phyloP scores from a whole-genome alignment of 2,888 invertebrate genomes.

The Drosophila maculinotata region DNA sequence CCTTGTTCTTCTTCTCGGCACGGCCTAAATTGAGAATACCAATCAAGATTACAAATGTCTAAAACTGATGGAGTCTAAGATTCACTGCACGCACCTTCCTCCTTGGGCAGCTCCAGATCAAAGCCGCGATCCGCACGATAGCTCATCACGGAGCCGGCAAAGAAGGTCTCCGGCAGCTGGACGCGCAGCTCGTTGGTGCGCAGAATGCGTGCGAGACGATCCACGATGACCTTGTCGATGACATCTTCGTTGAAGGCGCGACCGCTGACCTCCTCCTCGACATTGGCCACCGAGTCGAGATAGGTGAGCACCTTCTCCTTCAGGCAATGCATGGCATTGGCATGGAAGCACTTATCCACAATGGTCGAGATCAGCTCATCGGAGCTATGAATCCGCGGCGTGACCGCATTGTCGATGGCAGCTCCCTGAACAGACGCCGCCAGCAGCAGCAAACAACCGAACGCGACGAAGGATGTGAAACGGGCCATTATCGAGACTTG shows the following conservation, averaged over 20 bases:
- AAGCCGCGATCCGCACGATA: slow-evolving; percentile 89
- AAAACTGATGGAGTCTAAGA: neutral
- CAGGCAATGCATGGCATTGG: slow-evolving; percentile 90
- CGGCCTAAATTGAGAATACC: slow-evolving; percentile 91
- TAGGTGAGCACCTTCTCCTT: slow-evolving; percentile 91
- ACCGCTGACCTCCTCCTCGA: slow-evolving; percentile 87
- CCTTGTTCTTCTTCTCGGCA: slow-evolving; percentile 91
- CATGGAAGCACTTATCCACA: slow-evolving; percentile 90
- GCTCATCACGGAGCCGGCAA: slow-evolving; percentile 88
- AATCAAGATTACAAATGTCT: neutral
- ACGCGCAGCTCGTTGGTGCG: slow-evolving; percentile 91
- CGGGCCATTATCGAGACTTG: slow-evolving; percentile 78
- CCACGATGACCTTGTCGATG: slow-evolving; percentile 91
- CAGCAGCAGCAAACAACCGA: slow-evolving; percentile 86
- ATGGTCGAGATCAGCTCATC: slow-evolving; percentile 90
- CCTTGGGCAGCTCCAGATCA: slow-evolving; percentile 87
- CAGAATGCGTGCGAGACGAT: slow-evolving; percentile 89
- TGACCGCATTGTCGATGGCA: slow-evolving; percentile 86
- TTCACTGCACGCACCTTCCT: slow-evolving; percentile 78
- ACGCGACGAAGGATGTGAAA: slow-evolving; percentile 86
- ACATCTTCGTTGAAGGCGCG: slow-evolving; percentile 88
- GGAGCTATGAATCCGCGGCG: slow-evolving; percentile 87
- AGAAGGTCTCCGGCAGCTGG: slow-evolving; percentile 90
- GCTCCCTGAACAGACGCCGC: slow-evolving; percentile 86
- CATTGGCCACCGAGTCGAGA: slow-evolving; percentile 90